Evolutionary conservation across 2,888 invertebrate genomes (phyloP).

Genomic region (Epistrophe eligans): DNA sequence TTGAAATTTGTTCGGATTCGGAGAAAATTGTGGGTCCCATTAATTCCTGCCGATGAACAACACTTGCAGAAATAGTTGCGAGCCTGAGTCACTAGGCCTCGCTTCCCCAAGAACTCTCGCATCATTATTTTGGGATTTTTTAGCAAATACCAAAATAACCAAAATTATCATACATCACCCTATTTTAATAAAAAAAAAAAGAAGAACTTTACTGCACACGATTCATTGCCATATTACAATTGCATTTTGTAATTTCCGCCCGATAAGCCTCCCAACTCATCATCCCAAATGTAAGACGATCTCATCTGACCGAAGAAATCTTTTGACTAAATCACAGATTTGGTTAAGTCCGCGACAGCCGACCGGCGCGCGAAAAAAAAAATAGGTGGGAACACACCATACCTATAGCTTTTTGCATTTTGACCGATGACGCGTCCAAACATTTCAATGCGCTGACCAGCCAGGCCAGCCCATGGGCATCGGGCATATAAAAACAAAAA

Average conservation of each 20-base stretch:
- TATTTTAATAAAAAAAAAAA: slow-evolving; percentile 29
- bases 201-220: not conserved
- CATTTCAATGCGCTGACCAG: slow-evolving; percentile 67
- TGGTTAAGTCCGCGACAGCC: not conserved
- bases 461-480: not conserved
- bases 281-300: slow-evolving; percentile 72
- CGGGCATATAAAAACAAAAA: not conserved
- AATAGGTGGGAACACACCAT: slow-evolving; percentile 56
- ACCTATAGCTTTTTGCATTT: slow-evolving; percentile 40
- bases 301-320: slow-evolving; percentile 58
- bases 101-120: too few relatives aligned
- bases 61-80: too few relatives aligned
- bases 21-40: too few relatives aligned
- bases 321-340: slow-evolving; percentile 30
- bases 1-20: too few relatives aligned
- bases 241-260: slow-evolving; percentile 69
- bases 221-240: slow-evolving; percentile 56
- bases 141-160: not conserved
- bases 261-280: slow-evolving; percentile 62
- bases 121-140: too few relatives aligned
- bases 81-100: too few relatives aligned
- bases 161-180: slow-evolving; percentile 26
- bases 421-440: slow-evolving; percentile 75
- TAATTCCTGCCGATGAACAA: too few relatives aligned
- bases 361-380: slow-evolving; percentile 37